phyloP scores from a whole-genome alignment of 1,140 invertebrate species.

The Oncopodura yosiiana region DNA sequence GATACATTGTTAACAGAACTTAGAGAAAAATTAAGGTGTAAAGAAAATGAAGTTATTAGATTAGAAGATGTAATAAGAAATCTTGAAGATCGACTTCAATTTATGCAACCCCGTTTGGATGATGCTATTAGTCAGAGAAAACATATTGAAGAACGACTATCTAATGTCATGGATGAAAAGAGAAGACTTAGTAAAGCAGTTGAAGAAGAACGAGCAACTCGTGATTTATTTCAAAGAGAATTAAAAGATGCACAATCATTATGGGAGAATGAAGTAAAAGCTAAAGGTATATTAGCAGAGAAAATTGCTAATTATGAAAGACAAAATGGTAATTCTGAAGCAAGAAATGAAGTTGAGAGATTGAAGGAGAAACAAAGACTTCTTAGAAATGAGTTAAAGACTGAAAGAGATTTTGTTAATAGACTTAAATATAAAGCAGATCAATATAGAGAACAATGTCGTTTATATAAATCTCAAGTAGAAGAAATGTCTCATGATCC shows the following conservation, averaged over 20 bases:
- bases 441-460: neutral
- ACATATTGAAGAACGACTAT: conserved; percentile 5
- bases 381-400: conserved; percentile 11
- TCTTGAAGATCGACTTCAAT: neutral
- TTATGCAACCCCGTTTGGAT: conserved; percentile 1
- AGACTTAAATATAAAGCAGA: conserved; percentile 15
- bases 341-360: conserved; percentile 3
- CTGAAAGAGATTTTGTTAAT: conserved; percentile 9
- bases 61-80: neutral
- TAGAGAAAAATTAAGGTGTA: neutral
- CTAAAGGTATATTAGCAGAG: conserved; percentile 17
- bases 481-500: conserved; percentile 11
- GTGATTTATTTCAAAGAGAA: conserved; percentile 16
- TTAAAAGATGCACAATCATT: conserved; percentile 7
- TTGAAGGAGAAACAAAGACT: conserved; percentile 13
- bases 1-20: neutral
- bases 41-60: neutral
- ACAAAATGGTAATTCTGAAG: neutral
- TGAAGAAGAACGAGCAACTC: conserved; percentile 7
- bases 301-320: conserved; percentile 24
- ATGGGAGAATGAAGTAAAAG: conserved; percentile 24
- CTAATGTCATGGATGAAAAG: neutral
- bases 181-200: neutral
- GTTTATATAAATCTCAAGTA: conserved; percentile 6
- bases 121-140: neutral